These are phyloP conservation scores for Semaprochilodus insignis DNA, from an alignment of 2,797 vertebrate species.

Conservation along the genomic window DNA sequence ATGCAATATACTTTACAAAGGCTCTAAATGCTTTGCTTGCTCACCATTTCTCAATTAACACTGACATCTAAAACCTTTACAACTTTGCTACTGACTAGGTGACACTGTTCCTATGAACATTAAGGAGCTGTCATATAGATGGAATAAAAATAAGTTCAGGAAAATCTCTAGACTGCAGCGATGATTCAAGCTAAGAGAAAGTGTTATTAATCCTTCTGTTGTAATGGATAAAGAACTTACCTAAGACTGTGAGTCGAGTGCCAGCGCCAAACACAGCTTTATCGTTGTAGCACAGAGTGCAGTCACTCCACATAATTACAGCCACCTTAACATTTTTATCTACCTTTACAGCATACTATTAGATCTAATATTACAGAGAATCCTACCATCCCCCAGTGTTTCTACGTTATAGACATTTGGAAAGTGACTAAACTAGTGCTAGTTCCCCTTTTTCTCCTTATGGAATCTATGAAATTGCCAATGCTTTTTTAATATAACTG, in stretches of 20 bases:
- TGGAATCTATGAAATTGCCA: neutral
- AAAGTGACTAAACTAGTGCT: neutral
- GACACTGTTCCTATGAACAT: neutral
- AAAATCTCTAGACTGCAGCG: neutral
- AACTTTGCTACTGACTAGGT: neutral
- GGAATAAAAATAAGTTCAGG: no score
- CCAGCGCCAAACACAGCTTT: conserved; percentile 44
- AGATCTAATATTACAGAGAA: neutral
- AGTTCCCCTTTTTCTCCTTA: conserved; percentile 10
- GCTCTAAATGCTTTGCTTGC: neutral
- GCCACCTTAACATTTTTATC: neutral
- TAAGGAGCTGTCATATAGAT: no score
- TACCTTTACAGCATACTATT: neutral
- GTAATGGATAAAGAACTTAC: conserved; percentile 35
- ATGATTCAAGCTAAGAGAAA: neutral
- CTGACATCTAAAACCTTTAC: neutral
- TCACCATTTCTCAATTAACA: neutral
- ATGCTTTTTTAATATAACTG: neutral
- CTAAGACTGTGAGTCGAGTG: conserved; percentile 61
- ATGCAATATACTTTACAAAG: no score
- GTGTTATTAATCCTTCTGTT: neutral
- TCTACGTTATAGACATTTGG: neutral
- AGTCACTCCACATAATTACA: conserved; percentile 12
- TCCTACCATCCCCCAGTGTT: neutral
- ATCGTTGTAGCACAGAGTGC: conserved; percentile 6